Evolutionary conservation across 1,140 invertebrate genomes (phyloP), one percentile per base, ranked within the genome.

Genomic region (Teleopsis dalmanni): DNA sequence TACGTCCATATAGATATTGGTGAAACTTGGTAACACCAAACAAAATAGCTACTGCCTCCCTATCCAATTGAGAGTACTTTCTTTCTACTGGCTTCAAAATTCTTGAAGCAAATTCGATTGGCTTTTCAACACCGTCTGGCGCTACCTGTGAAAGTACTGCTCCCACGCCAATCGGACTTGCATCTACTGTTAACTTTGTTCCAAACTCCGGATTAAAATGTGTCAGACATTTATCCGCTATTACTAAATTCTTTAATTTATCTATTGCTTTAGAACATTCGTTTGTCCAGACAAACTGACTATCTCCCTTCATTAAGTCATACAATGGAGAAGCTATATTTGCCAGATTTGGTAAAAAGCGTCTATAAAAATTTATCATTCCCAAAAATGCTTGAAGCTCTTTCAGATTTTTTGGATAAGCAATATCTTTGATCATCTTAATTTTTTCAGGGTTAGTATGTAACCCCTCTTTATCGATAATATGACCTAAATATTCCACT

Each of bases 41-140:
- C n/a, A 74, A 47, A 18, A 77, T 63, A 6, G 62, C 58, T 2
- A 73, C 55, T 1, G 55, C 72, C 60, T 78, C 75, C 47, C 71
- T 68, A 42, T 79, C 74, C n/a, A 73, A 63, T 42, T 73, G 61
- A 19, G 57, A 43, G 51, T 73, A 75, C 34, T 72, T 71, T 44
- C 54, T 57, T 57, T 79, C 75, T 19, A 71, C 56, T 25, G 48
- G 21, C n/a, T 55, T 59, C 19, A 80, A 50, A 3, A 59, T 65
- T 47, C 72, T 37, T 1, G 71, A 76, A 3, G 66, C 66, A 60
- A 72, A 77, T 7, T 65, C 66, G 18, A 78, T 67, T 4, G 73
- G 73, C 51, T 53, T 53, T 52, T 72, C 70, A 0, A 44, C 36
- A 22, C 53, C 62, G 53, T 72, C 57, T 31, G 46, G 7, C n/a